These are phyloP conservation scores for Egretta garzetta DNA, from an alignment of 2,113 vertebrate species.

Conservation along the genomic window DNA sequence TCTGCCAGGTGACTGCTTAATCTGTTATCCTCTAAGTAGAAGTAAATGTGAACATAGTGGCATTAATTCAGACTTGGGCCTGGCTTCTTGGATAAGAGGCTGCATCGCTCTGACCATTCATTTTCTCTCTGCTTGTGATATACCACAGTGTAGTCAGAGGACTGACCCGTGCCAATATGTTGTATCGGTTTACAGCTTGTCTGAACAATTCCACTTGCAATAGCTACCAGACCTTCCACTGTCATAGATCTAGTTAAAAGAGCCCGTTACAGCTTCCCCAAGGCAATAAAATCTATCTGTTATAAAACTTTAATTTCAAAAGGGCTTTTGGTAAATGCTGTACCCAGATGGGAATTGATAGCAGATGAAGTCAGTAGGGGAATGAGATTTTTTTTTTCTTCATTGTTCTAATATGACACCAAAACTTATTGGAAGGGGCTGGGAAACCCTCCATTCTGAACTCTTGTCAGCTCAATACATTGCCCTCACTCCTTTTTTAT, in stretches of 20 bases:
- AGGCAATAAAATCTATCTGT: slow-evolving; percentile 19
- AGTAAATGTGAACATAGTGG: neutral
- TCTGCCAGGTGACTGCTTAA: neutral
- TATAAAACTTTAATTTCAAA: neutral
- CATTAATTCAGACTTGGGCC: neutral
- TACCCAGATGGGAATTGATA: slow-evolving; percentile 4
- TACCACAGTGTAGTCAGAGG: neutral
- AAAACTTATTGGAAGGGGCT: neutral
- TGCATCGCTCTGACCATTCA: neutral
- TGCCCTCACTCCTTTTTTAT: neutral
- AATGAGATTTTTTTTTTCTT: neutral
- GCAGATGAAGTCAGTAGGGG: neutral
- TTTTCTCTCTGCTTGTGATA: neutral
- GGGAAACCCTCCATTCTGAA: neutral
- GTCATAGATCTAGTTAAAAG: slow-evolving; percentile 1
- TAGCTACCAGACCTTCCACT: slow-evolving; percentile 38
- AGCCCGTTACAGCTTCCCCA: neutral
- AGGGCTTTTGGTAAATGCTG: neutral
- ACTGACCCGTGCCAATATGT: neutral
- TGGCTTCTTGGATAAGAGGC: neutral
- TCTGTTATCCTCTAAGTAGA: neutral
- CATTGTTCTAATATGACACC: neutral
- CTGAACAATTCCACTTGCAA: slow-evolving; percentile 31
- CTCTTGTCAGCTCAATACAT: neutral
- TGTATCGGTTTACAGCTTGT: neutral